These are phyloP conservation scores for Ophioninae sp. DNA, from an alignment of 2,888 invertebrate genomes.

Conservation along the genomic window DNA sequence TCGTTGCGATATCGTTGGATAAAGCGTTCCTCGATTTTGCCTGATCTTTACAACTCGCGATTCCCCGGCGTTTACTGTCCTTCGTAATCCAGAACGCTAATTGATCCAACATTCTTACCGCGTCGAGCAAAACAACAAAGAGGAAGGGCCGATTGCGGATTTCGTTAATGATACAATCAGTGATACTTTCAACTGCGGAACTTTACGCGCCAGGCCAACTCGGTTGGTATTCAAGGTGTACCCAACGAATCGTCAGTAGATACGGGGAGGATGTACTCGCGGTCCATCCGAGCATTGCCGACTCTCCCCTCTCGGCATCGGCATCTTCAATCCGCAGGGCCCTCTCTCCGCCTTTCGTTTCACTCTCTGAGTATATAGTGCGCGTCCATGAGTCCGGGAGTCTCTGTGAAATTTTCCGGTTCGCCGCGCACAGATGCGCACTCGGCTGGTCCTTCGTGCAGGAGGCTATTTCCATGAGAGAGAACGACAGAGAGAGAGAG, in stretches of 20 bases:
- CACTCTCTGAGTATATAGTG: slow-evolving; percentile 17
- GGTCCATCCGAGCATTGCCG: slow-evolving; percentile 48
- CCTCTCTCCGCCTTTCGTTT: slow-evolving; percentile 25
- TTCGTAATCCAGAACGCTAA: slow-evolving; percentile 35
- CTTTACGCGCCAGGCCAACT: slow-evolving; percentile 16
- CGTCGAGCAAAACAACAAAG: background rate
- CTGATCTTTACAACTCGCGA: background rate
- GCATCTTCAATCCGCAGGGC: slow-evolving; percentile 26
- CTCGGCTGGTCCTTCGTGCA: slow-evolving; percentile 38
- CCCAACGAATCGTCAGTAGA: slow-evolving; percentile 49
- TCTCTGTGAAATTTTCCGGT: slow-evolving; percentile 58
- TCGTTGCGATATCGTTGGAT: background rate
- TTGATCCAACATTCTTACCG: slow-evolving; percentile 40
- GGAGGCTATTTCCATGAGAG: slow-evolving; percentile 3
- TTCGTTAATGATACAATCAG: slow-evolving; percentile 41
- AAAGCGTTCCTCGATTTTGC: background rate
- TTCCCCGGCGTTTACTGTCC: slow-evolving; percentile 8
- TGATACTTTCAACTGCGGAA: slow-evolving; percentile 25
- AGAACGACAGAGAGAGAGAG: background rate
- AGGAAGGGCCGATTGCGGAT: slow-evolving; percentile 18
- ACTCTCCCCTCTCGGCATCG: slow-evolving; percentile 4
- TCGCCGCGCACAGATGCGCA: slow-evolving; percentile 47
- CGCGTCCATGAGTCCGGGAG: slow-evolving; percentile 13
- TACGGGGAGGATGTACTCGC: slow-evolving; percentile 21
- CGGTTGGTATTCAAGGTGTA: slow-evolving; percentile 34